Percentiles rank a stretch among this genome's conserved stretches.
These are phyloP conservation scores for Haliclystus octoradiatus DNA, from an alignment of 30 jellyfish, hydroid and myxozoan species.

Conservation along the genomic window DNA sequence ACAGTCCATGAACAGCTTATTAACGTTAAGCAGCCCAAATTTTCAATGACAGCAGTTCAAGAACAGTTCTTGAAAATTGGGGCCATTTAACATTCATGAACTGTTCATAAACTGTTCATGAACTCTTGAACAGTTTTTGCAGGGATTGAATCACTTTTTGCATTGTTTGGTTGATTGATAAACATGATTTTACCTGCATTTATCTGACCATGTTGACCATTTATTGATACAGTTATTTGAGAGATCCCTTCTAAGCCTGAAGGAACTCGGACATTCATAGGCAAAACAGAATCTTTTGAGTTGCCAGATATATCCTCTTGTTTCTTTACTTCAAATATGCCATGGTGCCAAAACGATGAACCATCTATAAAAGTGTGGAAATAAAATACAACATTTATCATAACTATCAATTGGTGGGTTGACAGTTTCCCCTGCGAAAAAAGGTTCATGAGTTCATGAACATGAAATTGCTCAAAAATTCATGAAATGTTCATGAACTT, in stretches of 20 bases:
- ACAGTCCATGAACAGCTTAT: too few relatives aligned
- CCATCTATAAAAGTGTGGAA: conserved; percentile 48
- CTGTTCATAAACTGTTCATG: conserved; percentile 11
- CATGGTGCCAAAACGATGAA: conserved; percentile 95
- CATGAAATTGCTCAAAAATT: too few relatives aligned
- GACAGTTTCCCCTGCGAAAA: too few relatives aligned
- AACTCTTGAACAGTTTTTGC: conserved; percentile 43
- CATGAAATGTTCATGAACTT: too few relatives aligned
- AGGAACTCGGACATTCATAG: conserved; percentile 59
- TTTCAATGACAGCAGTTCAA: too few relatives aligned
- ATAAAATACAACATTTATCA: background rate
- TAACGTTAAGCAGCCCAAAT: too few relatives aligned
- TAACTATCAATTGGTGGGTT: background rate
- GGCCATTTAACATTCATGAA: too few relatives aligned
- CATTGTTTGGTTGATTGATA: too few relatives aligned
- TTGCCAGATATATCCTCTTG: conserved; percentile 48
- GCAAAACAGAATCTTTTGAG: conserved; percentile 20
- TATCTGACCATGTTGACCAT: background rate
- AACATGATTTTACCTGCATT: too few relatives aligned
- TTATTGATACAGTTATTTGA: background rate
- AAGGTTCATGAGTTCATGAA: too few relatives aligned
- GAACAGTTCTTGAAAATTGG: too few relatives aligned
- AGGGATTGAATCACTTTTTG: background rate
- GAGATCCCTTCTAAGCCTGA: conserved; percentile 64
- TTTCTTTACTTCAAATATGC: conserved; percentile 75